These are phyloP conservation scores for Steatocranus sp. DNA, from an alignment of 2,797 vertebrate species.

Conservation along the genomic window DNA sequence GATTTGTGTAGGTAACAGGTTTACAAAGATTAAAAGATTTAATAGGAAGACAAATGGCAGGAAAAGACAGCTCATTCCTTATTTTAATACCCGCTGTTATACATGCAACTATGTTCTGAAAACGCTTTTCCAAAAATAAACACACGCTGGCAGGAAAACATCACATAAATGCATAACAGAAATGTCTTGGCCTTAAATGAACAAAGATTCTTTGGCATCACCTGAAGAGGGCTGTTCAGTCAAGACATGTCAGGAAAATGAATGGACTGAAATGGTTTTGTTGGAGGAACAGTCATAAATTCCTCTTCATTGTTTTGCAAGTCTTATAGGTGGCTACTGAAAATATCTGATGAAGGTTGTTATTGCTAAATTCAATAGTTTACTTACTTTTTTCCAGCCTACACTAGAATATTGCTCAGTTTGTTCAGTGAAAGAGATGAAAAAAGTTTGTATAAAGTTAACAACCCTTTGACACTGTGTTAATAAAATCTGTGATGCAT, in stretches of 20 bases:
- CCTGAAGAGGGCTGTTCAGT: neutral
- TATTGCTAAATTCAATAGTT: neutral
- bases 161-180: neutral
- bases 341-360: neutral
- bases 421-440: neutral
- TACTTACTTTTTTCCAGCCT: neutral
- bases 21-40: slow-evolving; percentile 41
- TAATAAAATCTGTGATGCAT: neutral
- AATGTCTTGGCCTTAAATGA: neutral
- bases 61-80: neutral
- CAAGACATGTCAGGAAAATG: neutral
- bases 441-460: neutral
- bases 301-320: neutral
- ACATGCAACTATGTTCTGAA: neutral
- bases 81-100: neutral
- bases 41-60: neutral
- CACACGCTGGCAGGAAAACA: neutral
- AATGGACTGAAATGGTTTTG: neutral
- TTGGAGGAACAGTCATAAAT: neutral
- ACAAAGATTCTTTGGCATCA: neutral
- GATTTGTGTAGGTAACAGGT: slow-evolving; percentile 30
- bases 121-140: neutral
- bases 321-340: neutral
- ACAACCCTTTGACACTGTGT: fast-evolving
- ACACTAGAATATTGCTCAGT: neutral